phyloP scores from a whole-genome alignment of 1,140 invertebrate species.

The Drosophila lacertosa region DNA sequence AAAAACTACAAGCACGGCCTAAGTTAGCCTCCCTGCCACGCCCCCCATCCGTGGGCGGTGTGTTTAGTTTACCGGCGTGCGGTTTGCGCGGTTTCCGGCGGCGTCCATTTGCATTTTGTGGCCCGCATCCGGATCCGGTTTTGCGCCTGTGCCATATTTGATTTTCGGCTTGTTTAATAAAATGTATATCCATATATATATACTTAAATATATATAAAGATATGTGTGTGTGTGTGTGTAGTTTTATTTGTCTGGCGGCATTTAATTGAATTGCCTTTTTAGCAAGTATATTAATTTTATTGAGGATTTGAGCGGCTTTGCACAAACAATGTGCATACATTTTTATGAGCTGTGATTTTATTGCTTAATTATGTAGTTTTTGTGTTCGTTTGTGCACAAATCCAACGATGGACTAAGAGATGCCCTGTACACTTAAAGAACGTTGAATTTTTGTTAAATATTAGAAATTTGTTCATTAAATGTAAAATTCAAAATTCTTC shows the following conservation, averaged over 20 bases:
- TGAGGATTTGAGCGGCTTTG: conserved; percentile 54
- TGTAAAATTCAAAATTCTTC: too few species aligned
- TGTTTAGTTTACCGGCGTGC: conserved; percentile 64
- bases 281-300: conserved; percentile 38
- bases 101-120: conserved; percentile 40
- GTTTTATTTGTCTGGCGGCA: conserved; percentile 17
- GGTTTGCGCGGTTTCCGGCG: conserved; percentile 55
- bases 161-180: conserved; percentile 18
- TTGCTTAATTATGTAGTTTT: neutral
- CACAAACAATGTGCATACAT: conserved; percentile 9
- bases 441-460: neutral
- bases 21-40: neutral
- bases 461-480: too few species aligned
- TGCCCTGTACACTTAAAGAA: neutral
- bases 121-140: conserved; percentile 8
- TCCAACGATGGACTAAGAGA: neutral
- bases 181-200: conserved; percentile 18
- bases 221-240: neutral
- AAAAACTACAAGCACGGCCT: neutral
- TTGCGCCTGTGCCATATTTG: conserved; percentile 7
- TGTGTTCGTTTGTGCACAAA: neutral
- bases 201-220: conserved; percentile 1
- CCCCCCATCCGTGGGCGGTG: neutral
- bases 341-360: conserved; percentile 3
- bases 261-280: conserved; percentile 57